These are phyloP conservation scores for Neogale vison DNA, from an alignment of 2,113 vertebrate genomes.

Conservation along the genomic window DNA sequence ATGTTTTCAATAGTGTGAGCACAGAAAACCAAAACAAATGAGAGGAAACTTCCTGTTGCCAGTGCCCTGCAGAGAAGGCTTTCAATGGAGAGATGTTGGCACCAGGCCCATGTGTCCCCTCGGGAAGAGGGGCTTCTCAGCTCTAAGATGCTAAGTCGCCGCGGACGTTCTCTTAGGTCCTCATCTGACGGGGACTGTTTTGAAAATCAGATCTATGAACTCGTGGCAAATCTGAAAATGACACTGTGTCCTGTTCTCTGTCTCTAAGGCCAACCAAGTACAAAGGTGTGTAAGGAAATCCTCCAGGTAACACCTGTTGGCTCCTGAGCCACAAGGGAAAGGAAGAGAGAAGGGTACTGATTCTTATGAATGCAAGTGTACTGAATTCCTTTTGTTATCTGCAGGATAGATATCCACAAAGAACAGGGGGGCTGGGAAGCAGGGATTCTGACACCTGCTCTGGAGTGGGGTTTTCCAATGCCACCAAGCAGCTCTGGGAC, in stretches of 20 bases:
- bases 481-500: not conserved
- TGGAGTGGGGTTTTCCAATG: not conserved
- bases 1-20: not conserved
- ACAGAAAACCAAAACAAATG: not conserved
- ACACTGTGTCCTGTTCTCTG: not conserved
- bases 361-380: not conserved
- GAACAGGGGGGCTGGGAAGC: fast-evolving
- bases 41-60: not conserved
- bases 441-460: not conserved
- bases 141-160: not conserved
- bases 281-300: no score
- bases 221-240: not conserved
- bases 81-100: not conserved
- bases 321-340: not conserved
- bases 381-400: not conserved
- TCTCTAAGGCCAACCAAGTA: not conserved
- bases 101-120: fast-evolving
- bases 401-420: not conserved
- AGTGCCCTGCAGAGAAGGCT: not conserved
- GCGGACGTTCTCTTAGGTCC: fast-evolving
- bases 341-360: not conserved
- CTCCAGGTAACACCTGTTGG: not conserved
- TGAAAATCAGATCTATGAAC: no score
- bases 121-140: not conserved
- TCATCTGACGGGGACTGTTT: no score